Conservation (phyloP, 2,113 vertebrate genomes). For the Chloroceryle aenea region DNA sequence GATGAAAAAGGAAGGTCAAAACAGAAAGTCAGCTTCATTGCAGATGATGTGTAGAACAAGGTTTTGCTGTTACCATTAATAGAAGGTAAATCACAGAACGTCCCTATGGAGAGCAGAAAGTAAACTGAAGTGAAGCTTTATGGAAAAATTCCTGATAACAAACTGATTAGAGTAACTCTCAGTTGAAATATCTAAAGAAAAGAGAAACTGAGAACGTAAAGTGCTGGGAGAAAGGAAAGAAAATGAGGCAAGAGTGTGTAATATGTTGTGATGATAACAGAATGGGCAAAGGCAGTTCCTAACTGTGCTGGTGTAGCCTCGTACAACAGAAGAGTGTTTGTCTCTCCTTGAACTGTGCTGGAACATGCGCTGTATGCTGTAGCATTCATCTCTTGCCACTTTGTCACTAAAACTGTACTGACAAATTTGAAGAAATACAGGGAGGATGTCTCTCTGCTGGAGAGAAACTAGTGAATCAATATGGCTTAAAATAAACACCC, state of each 20-base stretch:
- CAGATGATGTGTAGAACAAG: not conserved
- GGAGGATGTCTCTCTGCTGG: not conserved
- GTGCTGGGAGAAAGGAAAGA: not conserved
- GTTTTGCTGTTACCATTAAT: not conserved
- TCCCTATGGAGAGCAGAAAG: not conserved
- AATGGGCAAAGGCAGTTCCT: not conserved
- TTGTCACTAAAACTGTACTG: not conserved
- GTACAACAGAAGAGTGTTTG: not conserved
- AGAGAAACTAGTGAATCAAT: not conserved
- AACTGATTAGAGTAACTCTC: not conserved
- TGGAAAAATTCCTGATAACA: not conserved
- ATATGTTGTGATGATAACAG: not conserved
- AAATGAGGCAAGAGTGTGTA: not conserved
- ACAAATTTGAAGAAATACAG: not conserved
- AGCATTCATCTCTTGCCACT: not conserved
- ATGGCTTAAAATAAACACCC: not conserved
- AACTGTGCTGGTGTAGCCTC: not conserved
- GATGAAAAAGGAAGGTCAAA: not conserved
- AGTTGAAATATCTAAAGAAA: not conserved
- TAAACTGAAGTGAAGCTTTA: not conserved
- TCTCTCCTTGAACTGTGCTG: not conserved
- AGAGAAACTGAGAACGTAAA: not conserved
- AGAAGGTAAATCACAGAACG: not conserved
- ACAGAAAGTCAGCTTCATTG: not conserved
- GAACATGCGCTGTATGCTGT: not conserved